Percentiles rank a stretch among this genome's conserved stretches.
Conservation (phyloP, 2,797 vertebrate species). For the Coendou prehensilis region DNA sequence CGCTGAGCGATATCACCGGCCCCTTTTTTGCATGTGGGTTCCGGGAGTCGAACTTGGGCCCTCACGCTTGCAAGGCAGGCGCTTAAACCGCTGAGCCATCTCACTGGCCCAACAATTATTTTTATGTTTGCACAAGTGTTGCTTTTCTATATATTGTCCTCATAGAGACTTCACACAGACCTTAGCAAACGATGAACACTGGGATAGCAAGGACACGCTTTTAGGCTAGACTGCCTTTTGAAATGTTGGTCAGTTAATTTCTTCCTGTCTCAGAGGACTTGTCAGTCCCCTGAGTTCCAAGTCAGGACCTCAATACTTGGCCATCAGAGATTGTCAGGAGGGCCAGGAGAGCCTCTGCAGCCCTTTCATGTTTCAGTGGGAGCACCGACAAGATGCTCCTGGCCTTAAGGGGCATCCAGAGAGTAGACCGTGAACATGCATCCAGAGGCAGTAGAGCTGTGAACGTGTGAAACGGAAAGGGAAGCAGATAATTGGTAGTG, state of each 20-base stretch:
- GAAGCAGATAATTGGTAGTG: conserved; percentile 24
- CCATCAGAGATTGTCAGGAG: background rate
- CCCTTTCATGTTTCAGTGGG: background rate
- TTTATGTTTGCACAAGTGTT: conserved; percentile 12
- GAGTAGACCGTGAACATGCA: background rate
- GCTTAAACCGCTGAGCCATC: too few species aligned
- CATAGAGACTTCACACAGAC: background rate
- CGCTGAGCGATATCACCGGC: too few species aligned
- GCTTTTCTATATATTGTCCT: conserved; percentile 6
- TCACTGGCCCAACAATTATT: background rate
- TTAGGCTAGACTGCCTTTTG: background rate
- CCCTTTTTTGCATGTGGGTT: too few species aligned
- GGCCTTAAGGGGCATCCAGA: background rate
- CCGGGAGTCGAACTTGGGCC: too few species aligned
- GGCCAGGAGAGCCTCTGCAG: background rate
- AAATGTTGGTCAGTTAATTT: background rate
- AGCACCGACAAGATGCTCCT: background rate
- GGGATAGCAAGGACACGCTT: background rate
- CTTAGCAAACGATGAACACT: background rate
- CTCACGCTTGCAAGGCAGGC: too few species aligned
- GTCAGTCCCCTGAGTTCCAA: background rate
- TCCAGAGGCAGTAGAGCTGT: background rate
- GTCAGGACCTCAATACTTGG: background rate
- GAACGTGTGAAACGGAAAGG: background rate
- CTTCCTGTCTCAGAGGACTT: background rate